These are phyloP conservation scores for Lytechinus pictus DNA, from an alignment of 35 echinoderm and acorn worm genomes.

Conservation along the genomic window DNA sequence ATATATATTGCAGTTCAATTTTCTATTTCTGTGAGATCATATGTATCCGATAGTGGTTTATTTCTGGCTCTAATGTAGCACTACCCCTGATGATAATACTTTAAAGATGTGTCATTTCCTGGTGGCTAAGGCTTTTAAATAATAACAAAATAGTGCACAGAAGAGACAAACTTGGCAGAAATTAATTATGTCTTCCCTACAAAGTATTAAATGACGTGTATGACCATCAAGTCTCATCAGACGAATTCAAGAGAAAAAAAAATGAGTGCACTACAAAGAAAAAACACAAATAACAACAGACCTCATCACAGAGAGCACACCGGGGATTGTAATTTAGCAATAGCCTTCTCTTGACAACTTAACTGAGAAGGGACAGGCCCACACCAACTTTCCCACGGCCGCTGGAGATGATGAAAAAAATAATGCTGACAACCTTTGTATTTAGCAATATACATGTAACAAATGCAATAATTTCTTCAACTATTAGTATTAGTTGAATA, in stretches of 20 bases:
- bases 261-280: neutral
- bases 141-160: neutral
- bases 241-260: neutral
- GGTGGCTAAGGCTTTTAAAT: neutral
- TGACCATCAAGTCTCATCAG: neutral
- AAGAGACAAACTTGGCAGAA: constrained; percentile 8
- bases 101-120: constrained; percentile 42
- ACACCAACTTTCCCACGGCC: neutral
- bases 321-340: neutral
- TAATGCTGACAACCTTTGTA: too few species aligned
- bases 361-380: neutral
- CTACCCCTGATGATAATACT: neutral
- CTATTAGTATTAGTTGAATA: too few species aligned
- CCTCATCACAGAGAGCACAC: neutral
- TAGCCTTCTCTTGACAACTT: constrained; percentile 1
- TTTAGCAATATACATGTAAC: too few species aligned
- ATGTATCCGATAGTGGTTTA: neutral
- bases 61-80: constrained; percentile 10
- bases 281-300: neutral
- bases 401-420: too few species aligned
- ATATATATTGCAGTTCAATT: neutral
- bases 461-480: too few species aligned
- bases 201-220: constrained; percentile 13
- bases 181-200: constrained; percentile 27
- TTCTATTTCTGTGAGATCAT: neutral